These are phyloP conservation scores for Andrena camellia DNA, from an alignment of 2,888 invertebrate species.

Conservation along the genomic window DNA sequence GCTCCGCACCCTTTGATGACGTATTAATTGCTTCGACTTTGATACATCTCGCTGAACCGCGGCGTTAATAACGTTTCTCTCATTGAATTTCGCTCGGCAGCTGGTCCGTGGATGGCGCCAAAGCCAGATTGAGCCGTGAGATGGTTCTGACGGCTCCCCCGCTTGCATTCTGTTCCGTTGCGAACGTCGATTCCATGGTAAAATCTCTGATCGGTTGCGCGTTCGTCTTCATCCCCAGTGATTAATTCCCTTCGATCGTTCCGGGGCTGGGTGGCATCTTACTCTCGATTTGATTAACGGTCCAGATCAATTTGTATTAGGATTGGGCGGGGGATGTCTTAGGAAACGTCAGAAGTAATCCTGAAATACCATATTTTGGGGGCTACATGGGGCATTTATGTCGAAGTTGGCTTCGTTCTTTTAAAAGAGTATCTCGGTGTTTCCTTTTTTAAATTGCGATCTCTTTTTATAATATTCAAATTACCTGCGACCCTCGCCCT, in stretches of 20 bases:
- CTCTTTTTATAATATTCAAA: too few relatives aligned
- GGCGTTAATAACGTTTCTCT: constrained; percentile 55
- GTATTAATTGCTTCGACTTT: constrained; percentile 81
- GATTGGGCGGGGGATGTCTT: background rate
- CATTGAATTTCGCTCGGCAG: constrained; percentile 30
- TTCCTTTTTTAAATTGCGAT: too few relatives aligned
- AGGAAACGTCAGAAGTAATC: too few relatives aligned
- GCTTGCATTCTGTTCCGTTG: background rate
- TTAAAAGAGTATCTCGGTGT: too few relatives aligned
- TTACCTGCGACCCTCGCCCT: too few relatives aligned
- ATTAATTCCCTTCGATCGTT: background rate
- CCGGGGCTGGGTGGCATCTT: background rate
- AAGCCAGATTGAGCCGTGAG: constrained; percentile 11
- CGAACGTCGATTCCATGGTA: background rate
- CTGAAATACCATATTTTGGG: too few relatives aligned
- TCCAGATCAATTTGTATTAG: background rate
- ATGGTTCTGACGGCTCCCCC: constrained; percentile 21
- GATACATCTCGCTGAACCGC: constrained; percentile 68
- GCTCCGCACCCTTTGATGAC: constrained; percentile 73
- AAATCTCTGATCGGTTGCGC: background rate
- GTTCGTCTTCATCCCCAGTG: background rate
- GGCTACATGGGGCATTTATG: too few relatives aligned
- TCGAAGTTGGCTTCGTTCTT: too few relatives aligned
- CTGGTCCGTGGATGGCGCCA: constrained; percentile 1
- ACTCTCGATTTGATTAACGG: background rate